phyloP scores from a whole-genome alignment of 1,140 invertebrate genomes.

The Steinernema feltiae region DNA sequence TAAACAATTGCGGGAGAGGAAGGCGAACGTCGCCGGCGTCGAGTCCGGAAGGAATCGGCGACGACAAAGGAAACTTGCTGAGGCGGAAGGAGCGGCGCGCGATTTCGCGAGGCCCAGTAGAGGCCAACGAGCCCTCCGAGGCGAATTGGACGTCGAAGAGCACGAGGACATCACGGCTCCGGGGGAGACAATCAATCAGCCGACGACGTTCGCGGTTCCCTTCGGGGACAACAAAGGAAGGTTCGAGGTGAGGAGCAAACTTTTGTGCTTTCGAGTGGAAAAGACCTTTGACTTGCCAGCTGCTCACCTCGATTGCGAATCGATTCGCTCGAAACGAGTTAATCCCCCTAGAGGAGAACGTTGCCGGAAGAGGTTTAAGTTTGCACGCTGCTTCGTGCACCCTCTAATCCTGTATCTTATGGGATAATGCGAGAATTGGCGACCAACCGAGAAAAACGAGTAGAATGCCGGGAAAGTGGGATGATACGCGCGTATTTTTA shows the following conservation, averaged over 20 bases:
- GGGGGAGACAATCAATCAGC: not conserved
- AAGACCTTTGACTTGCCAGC: not conserved
- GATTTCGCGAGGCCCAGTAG: not conserved
- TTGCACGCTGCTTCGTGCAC: not conserved
- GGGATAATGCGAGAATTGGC: no score
- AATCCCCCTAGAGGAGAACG: slow-evolving; percentile 1
- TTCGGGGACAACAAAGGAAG: not conserved
- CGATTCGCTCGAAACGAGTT: not conserved
- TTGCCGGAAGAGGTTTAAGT: not conserved
- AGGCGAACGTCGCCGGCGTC: not conserved
- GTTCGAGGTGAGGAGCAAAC: no score
- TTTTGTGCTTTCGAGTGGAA: no score
- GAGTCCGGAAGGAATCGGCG: not conserved
- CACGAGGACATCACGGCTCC: not conserved
- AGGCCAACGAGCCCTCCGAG: not conserved
- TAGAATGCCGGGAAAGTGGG: no score
- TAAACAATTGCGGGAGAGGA: not conserved
- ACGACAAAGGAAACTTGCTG: not conserved
- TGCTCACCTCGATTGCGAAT: not conserved
- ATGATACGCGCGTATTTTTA: no score
- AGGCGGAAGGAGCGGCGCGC: not conserved
- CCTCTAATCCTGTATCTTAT: not conserved
- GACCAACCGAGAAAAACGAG: no score
- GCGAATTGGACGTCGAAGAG: no score
- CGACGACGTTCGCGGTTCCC: not conserved